Percentiles rank a stretch among this genome's conserved stretches.
Conservation (phyloP, 2,797 vertebrate species). For the Microctenopoma steveboyesi region DNA sequence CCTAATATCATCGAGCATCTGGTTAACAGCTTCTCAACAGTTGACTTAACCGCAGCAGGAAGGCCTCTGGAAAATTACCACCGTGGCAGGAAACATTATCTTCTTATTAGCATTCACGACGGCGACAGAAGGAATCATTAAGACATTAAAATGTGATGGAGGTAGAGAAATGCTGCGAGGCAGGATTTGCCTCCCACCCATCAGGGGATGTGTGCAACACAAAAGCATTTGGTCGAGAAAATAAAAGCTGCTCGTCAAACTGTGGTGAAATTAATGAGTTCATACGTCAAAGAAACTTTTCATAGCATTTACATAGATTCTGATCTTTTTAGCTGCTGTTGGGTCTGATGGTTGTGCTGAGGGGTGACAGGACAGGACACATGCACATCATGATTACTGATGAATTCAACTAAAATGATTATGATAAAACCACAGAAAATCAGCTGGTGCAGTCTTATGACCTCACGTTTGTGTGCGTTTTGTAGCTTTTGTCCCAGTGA, state of each 20-base stretch:
- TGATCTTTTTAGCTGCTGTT: conserved; percentile 1
- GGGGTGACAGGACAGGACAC: neutral
- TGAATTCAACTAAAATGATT: neutral
- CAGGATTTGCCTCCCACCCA: conserved; percentile 49
- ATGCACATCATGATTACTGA: neutral
- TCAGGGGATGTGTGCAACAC: conserved; percentile 25
- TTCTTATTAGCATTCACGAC: conserved; percentile 54
- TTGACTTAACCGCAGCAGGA: conserved; percentile 74
- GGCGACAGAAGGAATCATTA: conserved; percentile 56
- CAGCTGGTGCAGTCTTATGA: too few species aligned
- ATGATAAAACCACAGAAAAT: neutral
- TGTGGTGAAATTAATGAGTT: neutral
- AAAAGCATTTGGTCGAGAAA: conserved; percentile 9
- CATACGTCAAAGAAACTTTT: conserved; percentile 11
- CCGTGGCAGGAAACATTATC: conserved; percentile 54
- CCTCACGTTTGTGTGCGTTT: too few species aligned
- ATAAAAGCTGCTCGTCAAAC: conserved; percentile 7
- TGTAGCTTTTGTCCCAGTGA: too few species aligned
- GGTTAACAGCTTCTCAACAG: conserved; percentile 80
- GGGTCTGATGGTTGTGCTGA: neutral
- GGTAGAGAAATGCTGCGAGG: conserved; percentile 33
- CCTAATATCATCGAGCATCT: conserved; percentile 51
- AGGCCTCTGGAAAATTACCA: conserved; percentile 75
- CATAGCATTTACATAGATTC: neutral
- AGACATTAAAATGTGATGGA: conserved; percentile 31